Percentiles rank a stretch among this genome's conserved stretches.
Conservation (phyloP, 2,113 vertebrate species). For the Zosterops borbonicus region DNA sequence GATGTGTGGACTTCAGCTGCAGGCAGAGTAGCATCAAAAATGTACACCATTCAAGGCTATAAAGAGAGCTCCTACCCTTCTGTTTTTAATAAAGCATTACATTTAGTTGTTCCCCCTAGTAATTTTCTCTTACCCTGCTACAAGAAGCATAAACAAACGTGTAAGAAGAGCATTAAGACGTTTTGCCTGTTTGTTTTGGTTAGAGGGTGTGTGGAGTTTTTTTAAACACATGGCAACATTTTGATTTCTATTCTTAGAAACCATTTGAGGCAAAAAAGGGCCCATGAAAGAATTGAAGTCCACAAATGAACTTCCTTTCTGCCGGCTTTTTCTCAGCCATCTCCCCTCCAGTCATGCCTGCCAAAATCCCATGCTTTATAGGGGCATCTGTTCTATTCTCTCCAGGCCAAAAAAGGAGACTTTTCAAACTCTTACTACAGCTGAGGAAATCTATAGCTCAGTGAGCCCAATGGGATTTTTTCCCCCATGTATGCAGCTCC, state of each 20-base stretch:
- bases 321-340: constrained; percentile 40
- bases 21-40: background rate
- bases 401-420: constrained; percentile 63
- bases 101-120: background rate
- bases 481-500: background rate
- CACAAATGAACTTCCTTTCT: constrained; percentile 50
- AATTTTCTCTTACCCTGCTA: background rate
- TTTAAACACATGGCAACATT: constrained; percentile 58
- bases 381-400: constrained; percentile 48
- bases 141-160: background rate
- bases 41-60: background rate
- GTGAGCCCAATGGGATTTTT: background rate
- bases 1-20: background rate
- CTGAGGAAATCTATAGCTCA: constrained; percentile 4
- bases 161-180: background rate
- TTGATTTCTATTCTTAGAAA: constrained; percentile 61
- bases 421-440: constrained; percentile 36
- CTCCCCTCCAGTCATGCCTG: constrained; percentile 25
- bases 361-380: constrained; percentile 62
- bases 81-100: background rate
- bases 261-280: constrained; percentile 26
- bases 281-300: constrained; percentile 10
- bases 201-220: background rate
- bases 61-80: background rate
- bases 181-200: constrained; percentile 18